These are phyloP conservation scores for Cepaea hortensis DNA, from an alignment of 2,888 invertebrate species.

Conservation along the genomic window DNA sequence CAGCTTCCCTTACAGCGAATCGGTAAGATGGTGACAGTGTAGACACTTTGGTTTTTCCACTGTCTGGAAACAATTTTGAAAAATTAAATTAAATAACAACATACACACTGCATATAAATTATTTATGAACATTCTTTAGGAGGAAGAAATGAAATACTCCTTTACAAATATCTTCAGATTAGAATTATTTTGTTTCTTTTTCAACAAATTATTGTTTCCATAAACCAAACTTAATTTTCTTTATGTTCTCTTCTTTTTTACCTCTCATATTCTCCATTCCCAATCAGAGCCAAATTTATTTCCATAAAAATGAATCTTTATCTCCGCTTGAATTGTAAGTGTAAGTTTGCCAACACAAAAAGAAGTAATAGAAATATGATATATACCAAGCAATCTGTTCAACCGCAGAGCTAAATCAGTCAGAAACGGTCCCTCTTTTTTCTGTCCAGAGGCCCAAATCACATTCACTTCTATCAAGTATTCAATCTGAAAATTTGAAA, in stretches of 20 bases:
- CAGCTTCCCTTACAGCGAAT: conserved; percentile 45
- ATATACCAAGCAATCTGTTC: conserved; percentile 53
- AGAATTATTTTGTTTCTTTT: too few relatives aligned
- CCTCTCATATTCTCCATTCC: too few relatives aligned
- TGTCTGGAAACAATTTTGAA: conserved; percentile 16
- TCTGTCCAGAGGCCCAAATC: conserved; percentile 61
- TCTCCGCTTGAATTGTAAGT: too few relatives aligned
- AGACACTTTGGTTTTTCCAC: neutral
- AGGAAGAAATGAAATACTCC: too few relatives aligned
- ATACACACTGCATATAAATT: neutral
- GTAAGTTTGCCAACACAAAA: neutral
- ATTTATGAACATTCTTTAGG: too few relatives aligned
- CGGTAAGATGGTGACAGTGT: conserved; percentile 45
- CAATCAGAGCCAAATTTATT: too few relatives aligned
- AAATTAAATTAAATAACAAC: neutral
- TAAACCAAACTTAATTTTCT: too few relatives aligned
- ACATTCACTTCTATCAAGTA: conserved; percentile 76
- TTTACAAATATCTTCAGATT: too few relatives aligned
- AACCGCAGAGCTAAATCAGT: conserved; percentile 56
- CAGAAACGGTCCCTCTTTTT: conserved; percentile 32
- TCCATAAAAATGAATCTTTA: too few relatives aligned
- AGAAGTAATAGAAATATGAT: neutral
- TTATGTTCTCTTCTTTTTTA: too few relatives aligned
- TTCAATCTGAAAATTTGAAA: conserved; percentile 60
- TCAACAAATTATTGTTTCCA: too few relatives aligned